phyloP scores from a whole-genome alignment of 1,140 invertebrate species.

The Heliconius congener region DNA sequence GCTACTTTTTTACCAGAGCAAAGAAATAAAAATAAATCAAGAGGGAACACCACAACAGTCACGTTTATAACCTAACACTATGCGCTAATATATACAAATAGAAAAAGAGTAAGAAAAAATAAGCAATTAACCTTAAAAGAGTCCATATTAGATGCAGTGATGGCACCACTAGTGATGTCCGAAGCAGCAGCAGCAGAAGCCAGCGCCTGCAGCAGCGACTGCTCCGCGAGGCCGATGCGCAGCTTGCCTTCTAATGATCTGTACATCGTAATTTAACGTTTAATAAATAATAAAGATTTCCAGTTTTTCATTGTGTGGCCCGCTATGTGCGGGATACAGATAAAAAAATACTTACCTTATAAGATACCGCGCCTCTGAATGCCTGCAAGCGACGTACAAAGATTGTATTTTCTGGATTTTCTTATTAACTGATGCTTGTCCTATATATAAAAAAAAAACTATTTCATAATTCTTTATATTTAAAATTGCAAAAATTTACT shows the following conservation, averaged over 20 bases:
- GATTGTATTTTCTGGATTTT: slow-evolving; percentile 96
- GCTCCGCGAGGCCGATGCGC: slow-evolving; percentile 97
- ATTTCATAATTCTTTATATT: too few species aligned
- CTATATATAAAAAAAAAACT: slow-evolving; percentile 60
- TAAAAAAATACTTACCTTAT: slow-evolving; percentile 83
- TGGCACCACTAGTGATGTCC: slow-evolving; percentile 82
- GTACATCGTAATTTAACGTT: background rate
- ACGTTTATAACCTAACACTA: too few species aligned
- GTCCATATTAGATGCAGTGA: background rate
- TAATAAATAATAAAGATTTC: too few species aligned
- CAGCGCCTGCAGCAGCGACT: slow-evolving; percentile 96
- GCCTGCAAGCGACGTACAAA: slow-evolving; percentile 95
- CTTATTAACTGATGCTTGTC: slow-evolving; percentile 85
- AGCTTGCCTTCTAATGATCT: slow-evolving; percentile 95
- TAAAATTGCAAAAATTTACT: too few species aligned
- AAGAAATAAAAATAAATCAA: too few species aligned
- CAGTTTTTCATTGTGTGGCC: too few species aligned
- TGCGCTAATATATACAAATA: too few species aligned
- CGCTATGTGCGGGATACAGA: too few species aligned
- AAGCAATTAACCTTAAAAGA: slow-evolving; percentile 13
- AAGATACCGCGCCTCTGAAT: slow-evolving; percentile 95
- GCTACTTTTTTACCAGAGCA: too few species aligned
- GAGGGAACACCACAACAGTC: too few species aligned
- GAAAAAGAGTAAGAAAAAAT: too few species aligned
- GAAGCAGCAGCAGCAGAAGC: slow-evolving; percentile 85